Evolutionary conservation across 2,113 vertebrate species (phyloP).

Genomic region (Chaetorhynchus papuensis): DNA sequence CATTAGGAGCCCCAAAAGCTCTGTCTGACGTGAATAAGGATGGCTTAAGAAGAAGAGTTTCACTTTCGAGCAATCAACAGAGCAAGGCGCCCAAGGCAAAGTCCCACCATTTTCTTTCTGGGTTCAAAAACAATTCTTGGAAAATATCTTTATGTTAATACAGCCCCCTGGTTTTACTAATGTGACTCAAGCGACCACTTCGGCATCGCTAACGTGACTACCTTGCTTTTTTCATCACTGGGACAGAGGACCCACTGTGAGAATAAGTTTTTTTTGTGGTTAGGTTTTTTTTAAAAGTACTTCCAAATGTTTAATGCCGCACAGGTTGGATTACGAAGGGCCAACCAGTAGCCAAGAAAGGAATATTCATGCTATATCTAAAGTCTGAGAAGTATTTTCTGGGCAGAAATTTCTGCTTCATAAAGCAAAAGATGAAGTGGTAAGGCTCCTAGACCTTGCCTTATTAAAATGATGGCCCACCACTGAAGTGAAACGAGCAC

Average conservation of each 20-base stretch:
- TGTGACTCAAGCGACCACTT: neutral
- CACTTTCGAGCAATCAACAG: neutral
- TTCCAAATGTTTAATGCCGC: neutral
- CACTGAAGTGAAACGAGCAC: slow-evolving; percentile 19
- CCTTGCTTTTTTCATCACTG: neutral
- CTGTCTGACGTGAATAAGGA: neutral
- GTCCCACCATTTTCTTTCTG: neutral
- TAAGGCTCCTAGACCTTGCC: neutral
- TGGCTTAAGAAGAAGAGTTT: neutral
- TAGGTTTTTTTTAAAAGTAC: neutral
- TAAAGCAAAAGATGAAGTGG: slow-evolving; percentile 7
- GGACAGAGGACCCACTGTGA: neutral
- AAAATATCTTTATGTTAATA: neutral
- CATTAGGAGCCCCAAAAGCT: neutral
- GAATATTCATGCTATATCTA: neutral
- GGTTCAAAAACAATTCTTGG: neutral
- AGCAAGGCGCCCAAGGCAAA: neutral
- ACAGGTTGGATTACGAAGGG: neutral
- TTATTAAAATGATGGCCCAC: slow-evolving; percentile 28
- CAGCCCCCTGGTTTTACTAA: neutral
- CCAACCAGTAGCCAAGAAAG: neutral
- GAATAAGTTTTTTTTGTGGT: neutral
- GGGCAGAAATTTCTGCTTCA: slow-evolving; percentile 22
- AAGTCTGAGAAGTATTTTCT: neutral
- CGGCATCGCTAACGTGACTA: neutral